Evolutionary conservation across 2,888 invertebrate species (phyloP), one percentile per base, ranked within the genome.

Genomic region (Lomographa bimaculata): DNA sequence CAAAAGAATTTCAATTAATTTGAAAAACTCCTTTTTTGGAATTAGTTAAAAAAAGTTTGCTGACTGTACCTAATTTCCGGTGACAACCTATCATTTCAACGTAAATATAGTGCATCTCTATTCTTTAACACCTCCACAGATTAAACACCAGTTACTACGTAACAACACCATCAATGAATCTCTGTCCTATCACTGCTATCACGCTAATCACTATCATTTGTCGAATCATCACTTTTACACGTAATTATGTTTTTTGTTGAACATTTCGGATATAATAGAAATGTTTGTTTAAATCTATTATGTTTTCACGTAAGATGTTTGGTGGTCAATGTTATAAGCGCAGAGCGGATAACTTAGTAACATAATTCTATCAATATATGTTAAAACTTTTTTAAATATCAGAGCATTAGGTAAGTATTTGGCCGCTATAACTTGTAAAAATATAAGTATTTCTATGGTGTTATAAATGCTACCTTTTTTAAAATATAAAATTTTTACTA

Each of bases 251-350:
- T 78, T 79, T 80, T 78, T 40, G 18, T 10, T 20, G 30, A 49
- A 57, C 54, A 45, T 58, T 47, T 47, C 52, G 44, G 25, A 33
- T 45, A 52, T 78, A 77, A 77, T 76, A 68, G 59, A 62, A 67
- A 75, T 85, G 85, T 85, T 86, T 86, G 84, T 86, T 84, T 85
- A 79, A 83, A 76, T 77, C 75, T 81, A 76, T 79, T 78, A 77
- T 56, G 49, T 61, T 64, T 60, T 61, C 57, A 60, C 50, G 56
- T 35, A 32, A 32, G 53, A 37, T 45, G 36, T 33, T 8, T 23
- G 30, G 16, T 63, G 67, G 72, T 39, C 1, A 9, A 63, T 68
- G 49, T 44, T 6, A 52, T 7, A 34, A 56, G 29, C n/a, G 5
- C 5, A 14, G 3, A 30, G 43, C 35, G 46, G 2, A 14, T 14